Base-by-base conservation (phyloP, 1,140 invertebrate genomes). In the Heliconius melpomene region DNA sequence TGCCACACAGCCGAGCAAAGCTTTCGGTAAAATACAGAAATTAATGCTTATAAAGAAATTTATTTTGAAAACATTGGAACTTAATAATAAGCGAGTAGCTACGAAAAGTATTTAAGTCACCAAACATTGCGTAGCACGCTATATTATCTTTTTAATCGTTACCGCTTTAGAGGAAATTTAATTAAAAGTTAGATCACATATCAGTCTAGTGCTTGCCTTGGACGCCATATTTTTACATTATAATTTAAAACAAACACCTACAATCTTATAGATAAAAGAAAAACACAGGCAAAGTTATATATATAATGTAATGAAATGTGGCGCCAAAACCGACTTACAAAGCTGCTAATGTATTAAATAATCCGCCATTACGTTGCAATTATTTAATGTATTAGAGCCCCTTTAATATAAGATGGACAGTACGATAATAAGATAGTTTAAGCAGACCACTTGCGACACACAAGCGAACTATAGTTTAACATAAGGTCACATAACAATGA, bases 361-460 rank as follows among this genome's bases (percentile, higher is more conserved):
- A 84, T 78, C 60, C 66, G 83, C 78, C 83, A 83, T 70, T 23
- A 79, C 32, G 29, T 82, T 78, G 86, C 86, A 72, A 80, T 85
- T 88, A 82, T 86, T 91, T 52, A 72, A 86, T 85, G 77, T 86
- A 87, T 93, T 90, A 75, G 86, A 88, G 83, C 85, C 85, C 81
- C 74, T 80, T 83, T 78, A 85, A 80, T 52, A 82, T 87, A 93
- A 90, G 91, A 92, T 93, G 90, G 87, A 91, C 86, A 93, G 92
- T 94, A 93, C 93, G 93, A 94, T 94, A 91, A 66, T 83, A 87
- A 85, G 75, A 87, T 83, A 87, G 83, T 87, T 89, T 90, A 82
- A 75, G 79, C 83, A 88, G 86, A 92, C 88, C 93, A 94, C 92
- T 91, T 94, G 93, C 93, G 92, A 94, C 93, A 94, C 93, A 93